phyloP scores from a whole-genome alignment of 1,140 invertebrate species.

The Nasonia giraulti region DNA sequence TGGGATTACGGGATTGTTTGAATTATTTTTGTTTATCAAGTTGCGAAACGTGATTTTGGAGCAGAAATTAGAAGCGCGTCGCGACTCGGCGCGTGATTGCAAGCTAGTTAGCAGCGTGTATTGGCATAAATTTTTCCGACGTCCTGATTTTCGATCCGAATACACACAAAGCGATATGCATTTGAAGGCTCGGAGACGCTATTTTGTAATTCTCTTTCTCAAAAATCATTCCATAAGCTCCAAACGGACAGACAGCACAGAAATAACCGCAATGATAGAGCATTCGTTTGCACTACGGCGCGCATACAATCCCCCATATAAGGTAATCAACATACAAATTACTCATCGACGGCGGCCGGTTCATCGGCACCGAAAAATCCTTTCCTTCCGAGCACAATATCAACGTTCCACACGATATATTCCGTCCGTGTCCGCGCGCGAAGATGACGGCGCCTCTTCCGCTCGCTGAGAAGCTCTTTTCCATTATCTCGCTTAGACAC shows the following conservation, averaged over 20 bases:
- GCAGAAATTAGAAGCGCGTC: background rate
- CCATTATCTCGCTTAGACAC: slow-evolving; percentile 10
- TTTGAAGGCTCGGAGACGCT: too few species aligned
- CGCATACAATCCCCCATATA: background rate
- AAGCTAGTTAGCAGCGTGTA: background rate
- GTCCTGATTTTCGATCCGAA: background rate
- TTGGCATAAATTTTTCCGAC: slow-evolving; percentile 13
- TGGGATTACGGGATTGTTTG: too few species aligned
- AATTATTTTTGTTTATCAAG: too few species aligned
- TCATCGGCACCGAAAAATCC: slow-evolving; percentile 33
- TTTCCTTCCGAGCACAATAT: background rate
- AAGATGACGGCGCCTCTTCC: slow-evolving; percentile 34
- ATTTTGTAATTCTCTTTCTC: background rate
- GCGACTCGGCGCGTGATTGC: background rate
- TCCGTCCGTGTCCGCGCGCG: slow-evolving; percentile 8
- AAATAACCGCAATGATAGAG: background rate
- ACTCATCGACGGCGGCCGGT: background rate
- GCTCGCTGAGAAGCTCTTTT: background rate
- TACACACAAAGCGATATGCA: background rate
- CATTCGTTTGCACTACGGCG: background rate
- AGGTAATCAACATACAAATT: background rate
- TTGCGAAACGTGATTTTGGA: background rate
- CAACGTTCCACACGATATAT: slow-evolving; percentile 3
- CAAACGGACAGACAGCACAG: too few species aligned
- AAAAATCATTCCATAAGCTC: background rate